Conservation (phyloP, 2,888 invertebrate genomes). For the Heteromyza rotundicornis region DNA sequence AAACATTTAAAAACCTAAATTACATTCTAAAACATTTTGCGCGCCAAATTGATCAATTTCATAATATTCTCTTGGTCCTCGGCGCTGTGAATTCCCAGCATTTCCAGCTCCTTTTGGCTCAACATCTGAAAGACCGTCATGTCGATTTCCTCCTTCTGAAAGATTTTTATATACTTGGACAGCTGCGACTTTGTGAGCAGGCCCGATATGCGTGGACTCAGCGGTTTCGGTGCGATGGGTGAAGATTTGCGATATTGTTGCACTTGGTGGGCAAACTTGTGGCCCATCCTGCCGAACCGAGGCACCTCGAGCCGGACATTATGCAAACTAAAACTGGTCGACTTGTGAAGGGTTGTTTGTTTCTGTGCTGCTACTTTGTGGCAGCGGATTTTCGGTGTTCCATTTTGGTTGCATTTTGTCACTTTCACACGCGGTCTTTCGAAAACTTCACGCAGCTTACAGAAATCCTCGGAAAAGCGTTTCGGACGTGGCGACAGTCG, state of each 20-base stretch:
- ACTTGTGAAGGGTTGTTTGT: no score
- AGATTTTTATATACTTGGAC: constrained; percentile 11
- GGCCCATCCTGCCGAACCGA: not conserved
- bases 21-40: not conserved
- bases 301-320: not conserved
- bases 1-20: no score
- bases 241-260: not conserved
- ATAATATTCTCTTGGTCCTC: constrained; percentile 13
- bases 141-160: constrained; percentile 21
- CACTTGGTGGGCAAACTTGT: not conserved
- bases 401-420: no score
- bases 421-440: not conserved
- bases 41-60: not conserved
- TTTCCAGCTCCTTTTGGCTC: constrained; percentile 6
- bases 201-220: constrained; percentile 1
- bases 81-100: constrained; percentile 11
- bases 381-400: not conserved
- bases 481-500: not conserved
- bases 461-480: not conserved
- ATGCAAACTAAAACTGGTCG: not conserved
- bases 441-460: not conserved
- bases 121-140: constrained; percentile 19
- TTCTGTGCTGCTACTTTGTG: not conserved
- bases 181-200: constrained; percentile 6
- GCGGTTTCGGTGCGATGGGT: not conserved